phyloP scores from a whole-genome alignment of 2,888 invertebrate species.

The Frankliniella intonsa region DNA sequence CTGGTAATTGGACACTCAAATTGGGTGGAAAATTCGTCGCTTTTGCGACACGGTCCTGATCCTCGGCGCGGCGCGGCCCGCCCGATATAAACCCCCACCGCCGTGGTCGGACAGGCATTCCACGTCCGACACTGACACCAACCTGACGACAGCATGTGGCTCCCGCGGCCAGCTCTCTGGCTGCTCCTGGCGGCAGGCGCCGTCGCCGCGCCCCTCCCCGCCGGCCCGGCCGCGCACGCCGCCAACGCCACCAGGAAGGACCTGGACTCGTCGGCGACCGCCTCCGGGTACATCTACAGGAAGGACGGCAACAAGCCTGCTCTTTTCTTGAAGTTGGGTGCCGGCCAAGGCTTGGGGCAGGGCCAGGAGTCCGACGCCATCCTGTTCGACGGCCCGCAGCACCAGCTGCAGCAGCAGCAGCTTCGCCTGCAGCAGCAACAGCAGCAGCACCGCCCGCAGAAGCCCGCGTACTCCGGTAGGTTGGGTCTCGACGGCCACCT shows the following conservation, averaged over 20 bases:
- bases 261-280: slow-evolving; percentile 38
- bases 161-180: slow-evolving; percentile 19
- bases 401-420: neutral
- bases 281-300: slow-evolving; percentile 40
- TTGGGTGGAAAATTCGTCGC: slow-evolving; percentile 9
- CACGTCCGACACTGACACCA: neutral
- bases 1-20: slow-evolving; percentile 5
- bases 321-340: slow-evolving; percentile 38
- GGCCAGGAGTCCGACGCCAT: neutral
- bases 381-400: neutral
- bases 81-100: slow-evolving; percentile 10
- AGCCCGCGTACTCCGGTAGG: neutral
- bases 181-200: neutral
- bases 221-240: neutral
- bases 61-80: neutral
- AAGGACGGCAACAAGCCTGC: slow-evolving; percentile 40
- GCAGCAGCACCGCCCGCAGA: neutral
- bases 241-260: slow-evolving; percentile 36
- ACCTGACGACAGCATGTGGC: slow-evolving; percentile 13
- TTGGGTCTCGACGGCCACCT: slow-evolving; percentile 11
- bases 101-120: slow-evolving; percentile 2
- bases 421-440: neutral
- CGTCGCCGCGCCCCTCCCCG: neutral
- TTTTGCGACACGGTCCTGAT: slow-evolving; percentile 4
- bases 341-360: slow-evolving; percentile 35